These are phyloP conservation scores for Periophthalmus magnuspinnatus DNA, from an alignment of 2,797 vertebrate species.

Conservation along the genomic window DNA sequence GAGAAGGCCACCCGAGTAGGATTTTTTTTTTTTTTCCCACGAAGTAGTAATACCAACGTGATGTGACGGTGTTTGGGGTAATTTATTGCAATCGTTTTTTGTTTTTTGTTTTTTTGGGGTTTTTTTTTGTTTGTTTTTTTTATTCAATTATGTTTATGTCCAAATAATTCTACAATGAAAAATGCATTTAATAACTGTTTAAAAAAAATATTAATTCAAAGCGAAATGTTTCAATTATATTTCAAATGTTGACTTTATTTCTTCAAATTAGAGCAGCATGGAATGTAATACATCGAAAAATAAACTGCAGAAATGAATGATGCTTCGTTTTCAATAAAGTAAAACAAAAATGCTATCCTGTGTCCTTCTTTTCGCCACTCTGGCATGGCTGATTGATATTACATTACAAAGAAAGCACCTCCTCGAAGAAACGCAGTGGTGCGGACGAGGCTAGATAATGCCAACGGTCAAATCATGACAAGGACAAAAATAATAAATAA, in stretches of 20 bases:
- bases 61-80: conserved; percentile 13
- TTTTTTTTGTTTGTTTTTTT: not conserved
- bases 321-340: conserved; percentile 73
- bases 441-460: conserved; percentile 51
- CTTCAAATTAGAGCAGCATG: conserved; percentile 92
- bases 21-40: conserved; percentile 40
- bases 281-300: conserved; percentile 88
- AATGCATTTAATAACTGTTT: not conserved
- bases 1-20: conserved; percentile 57
- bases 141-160: conserved; percentile 4
- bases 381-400: conserved; percentile 85
- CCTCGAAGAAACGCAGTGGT: conserved; percentile 47
- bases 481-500: conserved; percentile 94
- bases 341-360: conserved; percentile 56
- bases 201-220: conserved; percentile 47
- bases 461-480: conserved; percentile 90
- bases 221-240: conserved; percentile 61
- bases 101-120: not conserved
- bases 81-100: conserved; percentile 3
- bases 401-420: conserved; percentile 73
- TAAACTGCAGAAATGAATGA: conserved; percentile 49
- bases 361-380: conserved; percentile 84
- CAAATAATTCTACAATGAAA: not conserved
- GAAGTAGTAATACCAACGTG: conserved; percentile 12
- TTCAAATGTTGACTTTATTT: conserved; percentile 83